Percentiles rank a stretch among this genome's conserved stretches.
Conservation (phyloP, 2,888 invertebrate species). For the Byasa hedistus region DNA sequence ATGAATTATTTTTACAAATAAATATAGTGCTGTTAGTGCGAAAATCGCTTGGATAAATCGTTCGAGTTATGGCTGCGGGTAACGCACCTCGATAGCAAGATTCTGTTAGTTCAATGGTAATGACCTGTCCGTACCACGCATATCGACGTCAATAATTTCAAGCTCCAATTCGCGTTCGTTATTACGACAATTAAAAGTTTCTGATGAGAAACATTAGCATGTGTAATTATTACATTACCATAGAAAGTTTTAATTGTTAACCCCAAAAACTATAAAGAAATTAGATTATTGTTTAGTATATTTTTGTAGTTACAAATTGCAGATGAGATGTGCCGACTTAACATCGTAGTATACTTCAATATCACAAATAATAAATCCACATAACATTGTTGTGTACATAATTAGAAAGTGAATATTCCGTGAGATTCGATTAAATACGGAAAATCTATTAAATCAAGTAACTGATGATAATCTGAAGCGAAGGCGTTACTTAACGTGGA, state of each 20-base stretch:
- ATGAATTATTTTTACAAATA: conserved; percentile 39
- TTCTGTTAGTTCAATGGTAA: conserved; percentile 49
- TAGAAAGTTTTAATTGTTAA: neutral
- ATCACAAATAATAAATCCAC: conserved; percentile 3
- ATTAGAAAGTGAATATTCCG: conserved; percentile 20
- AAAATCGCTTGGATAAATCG: conserved; percentile 2
- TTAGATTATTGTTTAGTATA: too few species aligned
- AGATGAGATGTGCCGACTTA: neutral
- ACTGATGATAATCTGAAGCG: conserved; percentile 15
- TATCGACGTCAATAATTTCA: neutral
- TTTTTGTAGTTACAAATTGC: neutral
- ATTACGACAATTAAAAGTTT: neutral
- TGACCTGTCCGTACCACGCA: conserved; percentile 39
- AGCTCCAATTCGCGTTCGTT: neutral
- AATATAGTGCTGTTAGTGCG: conserved; percentile 5
- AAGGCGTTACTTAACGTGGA: conserved; percentile 20
- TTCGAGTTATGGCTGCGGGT: conserved; percentile 27
- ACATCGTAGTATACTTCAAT: neutral
- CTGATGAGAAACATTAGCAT: neutral
- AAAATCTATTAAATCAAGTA: conserved; percentile 20
- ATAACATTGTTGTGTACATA: conserved; percentile 13
- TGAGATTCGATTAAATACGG: conserved; percentile 14
- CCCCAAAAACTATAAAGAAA: too few species aligned
- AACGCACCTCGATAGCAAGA: conserved; percentile 32
- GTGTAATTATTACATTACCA: neutral